Base-by-base conservation (phyloP, 1,140 invertebrate genomes). In the Tetraneura akinire region DNA sequence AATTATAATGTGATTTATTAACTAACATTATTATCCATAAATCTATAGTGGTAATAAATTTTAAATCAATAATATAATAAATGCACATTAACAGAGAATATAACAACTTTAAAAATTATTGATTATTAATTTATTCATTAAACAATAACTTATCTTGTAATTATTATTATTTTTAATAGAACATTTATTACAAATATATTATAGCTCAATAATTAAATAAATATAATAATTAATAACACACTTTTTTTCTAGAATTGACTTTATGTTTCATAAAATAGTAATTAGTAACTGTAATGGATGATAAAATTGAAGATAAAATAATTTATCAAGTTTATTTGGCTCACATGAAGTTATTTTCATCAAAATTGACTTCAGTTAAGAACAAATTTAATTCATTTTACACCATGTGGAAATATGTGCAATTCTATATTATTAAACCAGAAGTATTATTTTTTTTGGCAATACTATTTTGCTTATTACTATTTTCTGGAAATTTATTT, bases 301-400 rank as follows among this genome's bases (percentile, higher is more conserved):
- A 95, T 90, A 92, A 94, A 88, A 87, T 94, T 84, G 93, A 95
- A 87, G 93, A 94, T 84, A 91, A 90, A 88, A 90, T 94, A 83
- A 88, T 94, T 82, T 93, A 93, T 86, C 92, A 94, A 85, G 92
- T 92, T 57, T 94, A 93, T 86, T 84, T 92, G 81, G 91, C 92
- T 78, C 91, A 94, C 85, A 91, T 93, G 89, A 94, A 93, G 89
- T 88, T 94, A 80, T 86, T 94, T 82, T 93, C 93, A 16, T 90
- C 91, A 85, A 90, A 94, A 86, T 89, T 90, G 82, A 90, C 92
- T 85, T 91, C 90, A 84, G 86, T 92, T 83, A 90, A 92, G 74
- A 85, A 92, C 83, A 91, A 91, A 86, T 80, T 83, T 49, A 86
- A 84, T 83, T 87, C 86, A 83, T 85, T 86, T 83, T 84, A 83